A percentile compares a stretch with the other conserved stretches of the same genome.
Evolutionary conservation across 2,797 vertebrate genomes (phyloP).

Genomic region (Tapirus indicus): DNA sequence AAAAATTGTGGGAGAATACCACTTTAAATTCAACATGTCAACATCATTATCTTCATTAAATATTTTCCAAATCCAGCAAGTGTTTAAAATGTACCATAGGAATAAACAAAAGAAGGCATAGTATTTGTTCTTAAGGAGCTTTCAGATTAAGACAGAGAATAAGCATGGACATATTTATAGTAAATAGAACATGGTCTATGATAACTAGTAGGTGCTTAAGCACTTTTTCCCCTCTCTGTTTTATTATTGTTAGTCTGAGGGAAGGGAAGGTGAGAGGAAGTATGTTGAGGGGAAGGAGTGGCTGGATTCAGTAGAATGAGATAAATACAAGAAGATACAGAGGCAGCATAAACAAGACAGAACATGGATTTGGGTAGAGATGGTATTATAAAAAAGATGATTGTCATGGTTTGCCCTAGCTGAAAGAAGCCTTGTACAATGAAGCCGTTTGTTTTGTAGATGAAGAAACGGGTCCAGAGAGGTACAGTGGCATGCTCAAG

Average conservation of each 20-base stretch:
- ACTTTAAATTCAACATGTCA: slow-evolving; percentile 9
- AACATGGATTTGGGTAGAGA: background rate
- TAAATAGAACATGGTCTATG: background rate
- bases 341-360: background rate
- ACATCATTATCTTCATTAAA: background rate
- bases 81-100: background rate
- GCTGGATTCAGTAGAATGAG: background rate
- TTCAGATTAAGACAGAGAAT: slow-evolving; percentile 12
- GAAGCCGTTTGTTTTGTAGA: background rate
- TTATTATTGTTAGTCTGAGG: background rate
- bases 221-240: background rate
- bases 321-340: background rate
- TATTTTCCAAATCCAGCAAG: slow-evolving; percentile 1
- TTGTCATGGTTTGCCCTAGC: background rate
- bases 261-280: background rate
- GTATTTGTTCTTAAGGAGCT: background rate
- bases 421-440: background rate
- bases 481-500: background rate
- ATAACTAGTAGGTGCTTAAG: background rate
- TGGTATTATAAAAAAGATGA: background rate
- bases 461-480: slow-evolving; percentile 3
- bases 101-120: slow-evolving; percentile 25
- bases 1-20: background rate
- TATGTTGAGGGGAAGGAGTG: background rate
- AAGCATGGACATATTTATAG: background rate